Evolutionary conservation across 2,888 invertebrate genomes (phyloP).

Genomic region (Caenorhabditis drosophilae): DNA sequence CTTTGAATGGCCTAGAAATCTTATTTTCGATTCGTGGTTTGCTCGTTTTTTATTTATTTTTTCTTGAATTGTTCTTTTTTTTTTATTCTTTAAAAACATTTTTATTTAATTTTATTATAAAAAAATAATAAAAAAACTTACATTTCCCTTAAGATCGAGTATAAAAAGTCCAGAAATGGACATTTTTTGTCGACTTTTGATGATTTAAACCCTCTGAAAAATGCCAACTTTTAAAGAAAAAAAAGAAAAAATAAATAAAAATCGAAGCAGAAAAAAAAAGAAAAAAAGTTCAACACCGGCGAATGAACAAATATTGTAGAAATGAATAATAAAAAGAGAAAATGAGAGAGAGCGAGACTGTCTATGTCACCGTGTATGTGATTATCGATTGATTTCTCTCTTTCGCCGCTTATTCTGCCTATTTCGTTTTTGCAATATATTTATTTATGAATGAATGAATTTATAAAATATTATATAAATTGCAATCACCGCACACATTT

Average conservation of each 20-base stretch:
- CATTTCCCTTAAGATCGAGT: conserved; percentile 87
- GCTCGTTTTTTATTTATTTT: conserved; percentile 4
- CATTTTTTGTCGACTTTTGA: background rate
- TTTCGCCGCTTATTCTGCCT: too few species aligned
- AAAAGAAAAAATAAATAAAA: background rate
- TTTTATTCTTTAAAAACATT: background rate
- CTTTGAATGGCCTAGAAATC: too few species aligned
- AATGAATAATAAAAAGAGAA: background rate
- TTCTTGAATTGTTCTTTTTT: background rate
- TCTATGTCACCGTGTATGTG: conserved; percentile 4
- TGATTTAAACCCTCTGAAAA: background rate
- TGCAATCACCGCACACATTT: too few species aligned
- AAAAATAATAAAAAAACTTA: conserved; percentile 61
- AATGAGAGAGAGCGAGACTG: too few species aligned
- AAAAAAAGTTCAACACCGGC: too few species aligned
- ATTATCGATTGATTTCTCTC: conserved; percentile 7
- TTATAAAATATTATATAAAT: too few species aligned
- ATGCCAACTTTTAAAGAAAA: background rate
- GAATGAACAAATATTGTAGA: conserved; percentile 3
- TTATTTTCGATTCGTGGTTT: too few species aligned
- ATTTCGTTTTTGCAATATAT: background rate
- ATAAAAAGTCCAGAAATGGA: conserved; percentile 8
- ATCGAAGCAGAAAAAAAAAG: background rate
- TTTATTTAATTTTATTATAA: background rate
- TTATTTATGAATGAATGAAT: background rate